Percentiles rank a stretch among this genome's conserved stretches.
Conservation (phyloP, 2,888 invertebrate species). For the Cerceris rybyensis region DNA sequence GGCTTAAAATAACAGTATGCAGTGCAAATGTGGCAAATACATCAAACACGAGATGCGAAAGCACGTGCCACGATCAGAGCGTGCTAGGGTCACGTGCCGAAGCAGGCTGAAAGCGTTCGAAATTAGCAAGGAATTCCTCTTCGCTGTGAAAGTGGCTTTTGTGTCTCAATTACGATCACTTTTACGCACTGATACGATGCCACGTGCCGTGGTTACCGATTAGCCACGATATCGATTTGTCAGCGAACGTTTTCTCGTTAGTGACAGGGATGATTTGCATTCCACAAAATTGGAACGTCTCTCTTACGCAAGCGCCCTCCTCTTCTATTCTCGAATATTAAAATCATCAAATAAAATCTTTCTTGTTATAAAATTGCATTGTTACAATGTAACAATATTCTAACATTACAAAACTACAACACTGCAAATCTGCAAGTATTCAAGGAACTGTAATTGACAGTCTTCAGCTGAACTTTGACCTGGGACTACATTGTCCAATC, state of each 20-base stretch:
- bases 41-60: slow-evolving; percentile 5
- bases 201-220: slow-evolving; percentile 62
- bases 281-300: not conserved
- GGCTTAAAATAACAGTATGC: not conserved
- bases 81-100: slow-evolving; percentile 62
- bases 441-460: too few relatives aligned
- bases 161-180: slow-evolving; percentile 76
- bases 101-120: slow-evolving; percentile 48
- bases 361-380: too few relatives aligned
- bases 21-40: slow-evolving; percentile 19
- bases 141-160: slow-evolving; percentile 67
- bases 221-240: slow-evolving; percentile 51
- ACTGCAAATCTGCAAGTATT: too few relatives aligned
- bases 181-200: slow-evolving; percentile 29
- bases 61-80: slow-evolving; percentile 48
- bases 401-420: too few relatives aligned
- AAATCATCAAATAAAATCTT: too few relatives aligned
- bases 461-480: too few relatives aligned
- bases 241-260: not conserved
- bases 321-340: too few relatives aligned
- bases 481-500: too few relatives aligned
- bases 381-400: too few relatives aligned
- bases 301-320: too few relatives aligned
- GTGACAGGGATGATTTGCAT: not conserved
- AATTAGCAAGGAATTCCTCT: slow-evolving; percentile 50